Evolutionary conservation across 2,113 vertebrate genomes (phyloP).

Genomic region (Carassius gibelio): DNA sequence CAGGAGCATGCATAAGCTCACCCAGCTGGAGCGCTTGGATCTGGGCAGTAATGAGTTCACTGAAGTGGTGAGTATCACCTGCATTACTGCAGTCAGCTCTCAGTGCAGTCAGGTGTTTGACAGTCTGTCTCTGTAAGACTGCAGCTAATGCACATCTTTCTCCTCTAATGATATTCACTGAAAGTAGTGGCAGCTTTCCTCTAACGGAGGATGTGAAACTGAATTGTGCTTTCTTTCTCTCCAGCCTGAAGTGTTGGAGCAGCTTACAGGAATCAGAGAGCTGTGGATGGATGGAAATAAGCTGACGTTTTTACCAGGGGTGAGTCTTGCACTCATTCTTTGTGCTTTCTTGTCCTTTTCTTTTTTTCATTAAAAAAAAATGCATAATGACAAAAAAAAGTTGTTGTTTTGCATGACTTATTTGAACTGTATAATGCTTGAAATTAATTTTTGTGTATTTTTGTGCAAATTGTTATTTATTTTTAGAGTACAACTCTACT

Average conservation of each 20-base stretch:
- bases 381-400: not conserved
- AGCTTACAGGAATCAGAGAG: conserved; percentile 92
- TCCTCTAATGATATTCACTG: conserved; percentile 9
- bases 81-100: not conserved
- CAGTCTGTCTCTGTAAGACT: not conserved
- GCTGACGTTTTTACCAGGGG: conserved; percentile 92
- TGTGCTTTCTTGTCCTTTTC: not conserved
- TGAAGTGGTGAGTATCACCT: conserved; percentile 78
- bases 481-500: not conserved
- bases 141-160: conserved; percentile 7
- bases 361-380: too few relatives aligned
- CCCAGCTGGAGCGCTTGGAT: conserved; percentile 94
- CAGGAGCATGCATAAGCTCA: conserved; percentile 98
- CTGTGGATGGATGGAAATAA: conserved; percentile 98
- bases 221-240: conserved; percentile 38
- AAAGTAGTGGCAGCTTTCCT: not conserved
- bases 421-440: not conserved
- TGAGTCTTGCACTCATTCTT: conserved; percentile 62
- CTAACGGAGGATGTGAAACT: not conserved
- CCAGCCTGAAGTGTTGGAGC: conserved; percentile 97
- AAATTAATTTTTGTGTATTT: not conserved
- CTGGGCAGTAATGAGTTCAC: conserved; percentile 99
- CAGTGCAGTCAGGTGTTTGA: not conserved
- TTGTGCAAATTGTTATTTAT: not conserved
- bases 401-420: not conserved